These are phyloP conservation scores for Oxycera nigricornis DNA, from an alignment of 2,888 invertebrate genomes.

Conservation along the genomic window DNA sequence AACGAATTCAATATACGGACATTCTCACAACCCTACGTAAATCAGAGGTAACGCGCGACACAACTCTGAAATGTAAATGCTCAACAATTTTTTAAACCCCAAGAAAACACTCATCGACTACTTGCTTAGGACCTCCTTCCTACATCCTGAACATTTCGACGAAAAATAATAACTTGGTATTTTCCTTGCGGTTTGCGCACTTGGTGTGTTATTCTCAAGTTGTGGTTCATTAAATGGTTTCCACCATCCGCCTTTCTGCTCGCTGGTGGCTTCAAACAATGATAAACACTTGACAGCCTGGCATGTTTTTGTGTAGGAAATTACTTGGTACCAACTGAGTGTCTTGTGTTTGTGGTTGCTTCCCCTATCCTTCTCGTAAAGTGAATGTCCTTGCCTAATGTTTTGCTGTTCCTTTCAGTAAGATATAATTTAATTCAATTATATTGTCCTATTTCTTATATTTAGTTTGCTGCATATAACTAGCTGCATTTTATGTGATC, in stretches of 20 bases:
- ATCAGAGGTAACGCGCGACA: not conserved
- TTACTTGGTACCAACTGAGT: conserved; percentile 46
- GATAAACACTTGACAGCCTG: conserved; percentile 47
- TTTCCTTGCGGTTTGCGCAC: conserved; percentile 33
- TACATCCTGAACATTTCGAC: not conserved
- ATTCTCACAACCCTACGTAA: too few relatives aligned
- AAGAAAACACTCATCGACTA: conserved; percentile 17
- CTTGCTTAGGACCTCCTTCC: not conserved
- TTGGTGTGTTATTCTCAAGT: conserved; percentile 25
- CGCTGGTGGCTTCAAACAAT: conserved; percentile 44
- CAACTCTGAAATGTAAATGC: conserved; percentile 1
- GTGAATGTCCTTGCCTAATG: conserved; percentile 44
- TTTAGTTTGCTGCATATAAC: not conserved
- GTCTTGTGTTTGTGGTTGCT: conserved; percentile 43
- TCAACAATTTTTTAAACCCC: conserved; percentile 16
- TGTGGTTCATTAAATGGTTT: conserved; percentile 30
- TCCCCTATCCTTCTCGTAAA: conserved; percentile 31
- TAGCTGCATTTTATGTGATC: too few relatives aligned
- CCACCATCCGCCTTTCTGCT: not conserved
- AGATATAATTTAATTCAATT: conserved; percentile 48
- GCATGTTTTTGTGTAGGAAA: conserved; percentile 46
- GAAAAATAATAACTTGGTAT: conserved; percentile 26
- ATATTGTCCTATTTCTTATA: conserved; percentile 6
- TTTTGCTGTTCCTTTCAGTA: conserved; percentile 44
- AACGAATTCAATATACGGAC: too few relatives aligned